Base-by-base conservation (phyloP, 2,888 invertebrate genomes). In the Boloria euphrosyne region DNA sequence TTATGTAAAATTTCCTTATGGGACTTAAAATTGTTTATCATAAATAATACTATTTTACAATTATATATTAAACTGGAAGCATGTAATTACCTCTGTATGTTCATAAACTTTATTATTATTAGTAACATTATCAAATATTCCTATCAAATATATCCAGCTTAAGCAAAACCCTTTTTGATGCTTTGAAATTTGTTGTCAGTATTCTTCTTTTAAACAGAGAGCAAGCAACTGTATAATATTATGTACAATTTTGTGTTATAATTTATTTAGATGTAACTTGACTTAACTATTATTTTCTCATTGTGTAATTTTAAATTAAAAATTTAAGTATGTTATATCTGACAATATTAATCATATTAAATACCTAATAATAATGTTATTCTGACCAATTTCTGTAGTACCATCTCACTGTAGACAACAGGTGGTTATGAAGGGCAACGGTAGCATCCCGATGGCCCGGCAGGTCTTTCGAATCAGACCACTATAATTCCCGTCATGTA, bases 71-170 rank as follows among this genome's bases (percentile, higher is more conserved):
- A 38, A 38, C 31, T 10, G 10, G 10, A 38, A 10, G 2, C 5
- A 5, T 46, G n/a, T 18, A 13, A 57, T 22, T 46, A 46, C 22
- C 44, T 46, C 44, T 14, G 27, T 57, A 57, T 57, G 57, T 22
- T 46, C 57, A 57, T 57, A 57, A 44, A 57, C 46, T 22, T 57
- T 38, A 38, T 38, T 46, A 46, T 57, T 46, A 46, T 27, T 57
- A 46, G 57, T n/a, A 46, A 10, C 2, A 57, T 22, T 57, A 22
- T 55, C 6, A 44, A 57, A 57, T 57, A 57, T 57, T 46, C 57
- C 57, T 27, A 16, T 44, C 22, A 57, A 57, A 44, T 44, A 55
- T 44, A 57, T 14, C 22, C 18, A 44, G 43, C 44, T 18, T 55
- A 57, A 17, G 44, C 22, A 22, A 18, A 57, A 57, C 7, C 31